A percentile compares a stretch with the other conserved stretches of the same genome.
Evolutionary conservation across 2,113 vertebrate genomes (phyloP).

Genomic region (Antigone vipio): DNA sequence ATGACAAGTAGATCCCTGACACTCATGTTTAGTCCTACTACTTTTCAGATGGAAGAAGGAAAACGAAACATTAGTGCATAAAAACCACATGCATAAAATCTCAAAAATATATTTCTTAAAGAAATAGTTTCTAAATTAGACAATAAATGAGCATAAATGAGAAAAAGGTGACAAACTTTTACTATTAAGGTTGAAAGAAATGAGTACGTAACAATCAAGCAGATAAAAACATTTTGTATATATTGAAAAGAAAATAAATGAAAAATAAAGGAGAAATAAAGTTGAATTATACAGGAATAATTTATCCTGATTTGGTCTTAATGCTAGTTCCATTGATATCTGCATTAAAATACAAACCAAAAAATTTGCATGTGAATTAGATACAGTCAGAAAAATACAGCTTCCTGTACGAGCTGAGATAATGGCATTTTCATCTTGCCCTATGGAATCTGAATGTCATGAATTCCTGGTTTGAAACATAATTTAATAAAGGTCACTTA

Average conservation of each 20-base stretch:
- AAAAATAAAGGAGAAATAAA: not conserved
- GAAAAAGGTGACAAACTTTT: not conserved
- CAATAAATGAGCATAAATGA: not conserved
- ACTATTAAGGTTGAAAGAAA: not conserved
- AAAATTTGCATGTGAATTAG: not conserved
- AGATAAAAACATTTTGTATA: not conserved
- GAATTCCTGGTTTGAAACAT: conserved; percentile 20
- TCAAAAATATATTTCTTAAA: not conserved
- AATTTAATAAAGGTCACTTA: conserved; percentile 58
- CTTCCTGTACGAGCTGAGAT: not conserved
- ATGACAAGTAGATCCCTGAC: not conserved
- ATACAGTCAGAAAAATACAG: not conserved
- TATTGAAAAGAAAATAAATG: not conserved
- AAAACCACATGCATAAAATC: not conserved
- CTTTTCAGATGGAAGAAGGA: not conserved
- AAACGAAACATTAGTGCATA: not conserved
- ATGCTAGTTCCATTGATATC: not conserved
- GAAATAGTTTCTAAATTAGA: not conserved
- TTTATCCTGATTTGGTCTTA: not conserved
- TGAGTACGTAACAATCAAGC: not conserved
- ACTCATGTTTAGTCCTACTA: not conserved
- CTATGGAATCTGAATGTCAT: conserved; percentile 42
- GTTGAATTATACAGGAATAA: not conserved
- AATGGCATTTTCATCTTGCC: not conserved
- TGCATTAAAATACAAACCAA: not conserved